Percentiles rank a stretch among this genome's conserved stretches.
phyloP scores from a whole-genome alignment of 2,888 invertebrate species.

The Dusona sp. region DNA sequence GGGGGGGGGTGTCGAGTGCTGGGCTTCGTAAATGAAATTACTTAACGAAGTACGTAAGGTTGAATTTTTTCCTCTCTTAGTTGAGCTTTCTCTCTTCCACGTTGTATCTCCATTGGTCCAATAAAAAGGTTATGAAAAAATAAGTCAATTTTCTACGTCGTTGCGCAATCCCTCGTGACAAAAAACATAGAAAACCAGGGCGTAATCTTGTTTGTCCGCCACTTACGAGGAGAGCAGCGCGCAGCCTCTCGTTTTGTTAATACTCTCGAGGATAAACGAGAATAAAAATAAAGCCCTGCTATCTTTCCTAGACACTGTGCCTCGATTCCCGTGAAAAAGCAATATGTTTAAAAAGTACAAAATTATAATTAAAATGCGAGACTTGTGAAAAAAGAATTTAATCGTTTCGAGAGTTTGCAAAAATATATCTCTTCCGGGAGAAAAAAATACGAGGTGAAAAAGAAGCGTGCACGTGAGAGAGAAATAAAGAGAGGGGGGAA shows the following conservation, averaged over 20 bases:
- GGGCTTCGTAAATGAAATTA: conserved; percentile 71
- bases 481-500: not conserved
- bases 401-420: not conserved
- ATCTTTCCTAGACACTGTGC: conserved; percentile 23
- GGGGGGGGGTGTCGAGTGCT: conserved; percentile 25
- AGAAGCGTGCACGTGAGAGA: not conserved
- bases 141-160: conserved; percentile 75
- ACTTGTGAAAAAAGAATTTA: conserved; percentile 4
- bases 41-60: conserved; percentile 70
- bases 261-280: conserved; percentile 55
- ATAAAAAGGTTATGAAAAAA: conserved; percentile 66
- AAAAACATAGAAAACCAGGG: conserved; percentile 52
- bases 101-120: conserved; percentile 48
- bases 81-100: not conserved
- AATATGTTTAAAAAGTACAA: not conserved
- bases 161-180: conserved; percentile 73
- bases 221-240: conserved; percentile 65
- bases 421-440: not conserved
- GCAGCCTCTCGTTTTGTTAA: conserved; percentile 38
- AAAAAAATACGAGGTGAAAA: not conserved
- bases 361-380: conserved; percentile 41
- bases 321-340: not conserved
- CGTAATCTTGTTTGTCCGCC: conserved; percentile 73
- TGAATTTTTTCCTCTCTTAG: conserved; percentile 24
- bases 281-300: conserved; percentile 49